Evolutionary conservation across 1,140 invertebrate species (phyloP).

Genomic region (Drosophila ambigua): DNA sequence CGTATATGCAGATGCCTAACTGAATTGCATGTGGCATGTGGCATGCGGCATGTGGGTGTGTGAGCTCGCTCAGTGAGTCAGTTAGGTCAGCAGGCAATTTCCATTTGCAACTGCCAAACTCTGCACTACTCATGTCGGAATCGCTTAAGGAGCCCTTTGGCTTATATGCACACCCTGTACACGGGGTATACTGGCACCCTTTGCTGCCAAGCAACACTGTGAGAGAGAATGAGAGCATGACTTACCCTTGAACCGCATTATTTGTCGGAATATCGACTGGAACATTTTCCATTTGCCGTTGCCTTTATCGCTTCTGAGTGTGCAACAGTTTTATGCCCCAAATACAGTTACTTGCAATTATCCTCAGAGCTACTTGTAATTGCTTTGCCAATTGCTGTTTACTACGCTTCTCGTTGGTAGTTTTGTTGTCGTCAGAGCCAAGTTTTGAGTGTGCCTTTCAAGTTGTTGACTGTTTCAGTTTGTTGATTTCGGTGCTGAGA

Average conservation of each 20-base stretch:
- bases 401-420: constrained; percentile 9
- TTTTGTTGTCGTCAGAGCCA: constrained; percentile 27
- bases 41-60: constrained; percentile 1
- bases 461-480: constrained; percentile 33
- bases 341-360: constrained; percentile 46
- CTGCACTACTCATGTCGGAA: no score
- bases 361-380: constrained; percentile 49
- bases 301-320: constrained; percentile 10
- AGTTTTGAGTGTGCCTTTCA: constrained; percentile 27
- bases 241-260: no score
- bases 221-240: no score
- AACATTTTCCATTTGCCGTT: background rate
- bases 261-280: no score
- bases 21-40: background rate
- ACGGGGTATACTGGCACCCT: no score
- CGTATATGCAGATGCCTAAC: constrained; percentile 23
- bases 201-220: no score
- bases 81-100: no score
- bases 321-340: constrained; percentile 65
- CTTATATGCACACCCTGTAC: no score
- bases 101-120: no score
- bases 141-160: no score
- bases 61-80: no score
- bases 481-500: background rate
- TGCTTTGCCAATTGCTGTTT: constrained; percentile 60